Evolutionary conservation across 2,797 vertebrate genomes (phyloP).

Genomic region (Takifugu ocellatus): DNA sequence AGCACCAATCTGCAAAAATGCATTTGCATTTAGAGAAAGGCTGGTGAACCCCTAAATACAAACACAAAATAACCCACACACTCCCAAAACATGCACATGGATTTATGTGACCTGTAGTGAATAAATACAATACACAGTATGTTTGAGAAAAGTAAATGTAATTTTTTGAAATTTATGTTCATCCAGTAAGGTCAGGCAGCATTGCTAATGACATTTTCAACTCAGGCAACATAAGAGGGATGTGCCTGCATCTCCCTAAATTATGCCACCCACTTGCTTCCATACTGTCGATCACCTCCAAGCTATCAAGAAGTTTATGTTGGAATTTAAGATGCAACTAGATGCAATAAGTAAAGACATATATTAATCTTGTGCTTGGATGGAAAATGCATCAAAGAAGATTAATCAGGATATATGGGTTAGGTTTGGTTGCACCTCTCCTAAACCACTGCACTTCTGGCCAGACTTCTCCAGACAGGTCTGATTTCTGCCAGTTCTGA

Average conservation of each 20-base stretch:
- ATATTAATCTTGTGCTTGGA: constrained; percentile 1
- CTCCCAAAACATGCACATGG: too few species aligned
- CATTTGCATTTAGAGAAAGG: too few species aligned
- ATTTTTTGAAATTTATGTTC: background rate
- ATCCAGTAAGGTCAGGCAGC: background rate
- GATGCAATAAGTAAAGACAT: constrained; percentile 21
- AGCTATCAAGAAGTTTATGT: constrained; percentile 6
- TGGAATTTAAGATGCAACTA: constrained; percentile 14
- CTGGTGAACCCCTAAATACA: too few species aligned
- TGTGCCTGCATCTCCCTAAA: background rate
- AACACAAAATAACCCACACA: too few species aligned
- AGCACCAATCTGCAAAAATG: too few species aligned
- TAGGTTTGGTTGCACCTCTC: too few species aligned
- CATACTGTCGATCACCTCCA: background rate
- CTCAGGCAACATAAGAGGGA: background rate
- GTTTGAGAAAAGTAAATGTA: background rate
- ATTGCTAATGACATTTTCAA: constrained; percentile 5
- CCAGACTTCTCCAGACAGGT: too few species aligned
- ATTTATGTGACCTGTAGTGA: too few species aligned
- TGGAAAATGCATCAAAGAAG: background rate
- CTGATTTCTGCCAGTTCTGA: too few species aligned
- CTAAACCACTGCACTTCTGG: too few species aligned
- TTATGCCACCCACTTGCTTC: constrained; percentile 7
- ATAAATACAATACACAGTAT: too few species aligned
- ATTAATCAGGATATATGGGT: background rate